A percentile compares a stretch with the other conserved stretches of the same genome.
Evolutionary conservation across 1,140 invertebrate genomes (phyloP).

Genomic region (Ostrea denselamellosa): DNA sequence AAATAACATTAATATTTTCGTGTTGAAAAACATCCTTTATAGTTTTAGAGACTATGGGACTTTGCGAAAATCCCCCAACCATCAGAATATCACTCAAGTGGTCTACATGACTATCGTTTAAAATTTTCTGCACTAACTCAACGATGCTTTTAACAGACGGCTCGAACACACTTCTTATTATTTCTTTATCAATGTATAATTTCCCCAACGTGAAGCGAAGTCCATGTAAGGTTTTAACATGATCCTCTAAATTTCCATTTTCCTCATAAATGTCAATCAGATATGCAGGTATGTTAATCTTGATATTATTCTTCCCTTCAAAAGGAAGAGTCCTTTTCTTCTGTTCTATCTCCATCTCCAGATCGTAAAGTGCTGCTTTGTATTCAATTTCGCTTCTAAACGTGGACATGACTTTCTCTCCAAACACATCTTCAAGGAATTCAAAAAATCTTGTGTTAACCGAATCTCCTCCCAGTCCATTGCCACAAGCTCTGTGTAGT

Average conservation of each 20-base stretch:
- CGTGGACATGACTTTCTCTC: slow-evolving; percentile 60
- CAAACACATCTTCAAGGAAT: slow-evolving; percentile 23
- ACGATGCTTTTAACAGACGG: slow-evolving; percentile 25
- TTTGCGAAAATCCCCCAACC: slow-evolving; percentile 42
- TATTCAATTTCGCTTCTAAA: slow-evolving; percentile 66
- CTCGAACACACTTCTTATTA: background rate
- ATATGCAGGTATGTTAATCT: background rate
- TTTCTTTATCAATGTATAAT: background rate
- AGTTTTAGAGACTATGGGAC: slow-evolving; percentile 36
- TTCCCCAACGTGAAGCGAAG: background rate
- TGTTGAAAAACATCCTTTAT: slow-evolving; percentile 13
- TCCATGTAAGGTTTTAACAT: background rate
- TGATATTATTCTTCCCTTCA: background rate
- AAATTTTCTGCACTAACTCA: background rate
- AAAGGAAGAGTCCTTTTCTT: slow-evolving; percentile 18
- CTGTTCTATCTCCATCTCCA: slow-evolving; percentile 51
- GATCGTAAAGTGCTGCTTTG: slow-evolving; percentile 58
- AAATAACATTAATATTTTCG: slow-evolving; percentile 6
- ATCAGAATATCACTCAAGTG: slow-evolving; percentile 28
- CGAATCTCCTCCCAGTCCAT: slow-evolving; percentile 9
- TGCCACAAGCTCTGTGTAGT: slow-evolving; percentile 34
- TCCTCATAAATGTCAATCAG: background rate
- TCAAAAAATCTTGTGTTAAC: slow-evolving; percentile 19
- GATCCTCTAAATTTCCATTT: background rate
- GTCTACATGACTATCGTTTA: background rate